phyloP scores from a whole-genome alignment of 1,140 invertebrate species.

The Gryon sp. region DNA sequence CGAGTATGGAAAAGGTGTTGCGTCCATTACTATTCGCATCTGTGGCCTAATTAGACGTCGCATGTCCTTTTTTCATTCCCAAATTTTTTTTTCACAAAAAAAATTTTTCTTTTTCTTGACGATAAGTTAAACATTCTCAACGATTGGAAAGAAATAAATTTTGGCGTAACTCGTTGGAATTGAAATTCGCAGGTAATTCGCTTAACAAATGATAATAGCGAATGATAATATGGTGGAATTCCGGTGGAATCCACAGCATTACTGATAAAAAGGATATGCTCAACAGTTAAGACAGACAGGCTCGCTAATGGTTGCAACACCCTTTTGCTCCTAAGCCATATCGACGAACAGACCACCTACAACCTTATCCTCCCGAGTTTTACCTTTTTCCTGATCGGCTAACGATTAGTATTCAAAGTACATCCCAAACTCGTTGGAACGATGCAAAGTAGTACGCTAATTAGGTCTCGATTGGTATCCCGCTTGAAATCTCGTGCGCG shows the following conservation, averaged over 20 bases:
- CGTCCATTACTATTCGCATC: no score
- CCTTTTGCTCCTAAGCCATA: conserved; percentile 67
- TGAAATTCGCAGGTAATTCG: conserved; percentile 44
- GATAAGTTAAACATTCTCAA: conserved; percentile 20
- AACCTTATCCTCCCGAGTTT: conserved; percentile 61
- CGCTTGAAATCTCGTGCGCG: conserved; percentile 40
- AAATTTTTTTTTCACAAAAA: no score
- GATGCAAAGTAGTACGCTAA: conserved; percentile 64
- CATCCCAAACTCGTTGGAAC: conserved; percentile 57
- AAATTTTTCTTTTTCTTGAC: conserved; percentile 3
- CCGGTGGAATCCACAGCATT: conserved; percentile 70
- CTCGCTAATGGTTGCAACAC: conserved; percentile 78
- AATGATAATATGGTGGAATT: conserved; percentile 74
- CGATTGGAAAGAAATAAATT: conserved; percentile 11
- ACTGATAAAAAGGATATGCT: conserved; percentile 74
- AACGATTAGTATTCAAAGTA: conserved; percentile 65
- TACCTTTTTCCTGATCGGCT: conserved; percentile 47
- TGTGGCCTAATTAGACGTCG: no score
- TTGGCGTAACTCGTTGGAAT: conserved; percentile 16
- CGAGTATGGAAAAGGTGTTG: no score
- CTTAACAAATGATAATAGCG: conserved; percentile 52
- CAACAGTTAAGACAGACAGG: conserved; percentile 72
- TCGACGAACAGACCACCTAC: conserved; percentile 69
- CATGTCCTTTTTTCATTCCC: no score
- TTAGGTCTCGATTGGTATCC: conserved; percentile 66